Base-by-base conservation (phyloP, 2,888 invertebrate species). In the Pseudococcus longispinus region DNA sequence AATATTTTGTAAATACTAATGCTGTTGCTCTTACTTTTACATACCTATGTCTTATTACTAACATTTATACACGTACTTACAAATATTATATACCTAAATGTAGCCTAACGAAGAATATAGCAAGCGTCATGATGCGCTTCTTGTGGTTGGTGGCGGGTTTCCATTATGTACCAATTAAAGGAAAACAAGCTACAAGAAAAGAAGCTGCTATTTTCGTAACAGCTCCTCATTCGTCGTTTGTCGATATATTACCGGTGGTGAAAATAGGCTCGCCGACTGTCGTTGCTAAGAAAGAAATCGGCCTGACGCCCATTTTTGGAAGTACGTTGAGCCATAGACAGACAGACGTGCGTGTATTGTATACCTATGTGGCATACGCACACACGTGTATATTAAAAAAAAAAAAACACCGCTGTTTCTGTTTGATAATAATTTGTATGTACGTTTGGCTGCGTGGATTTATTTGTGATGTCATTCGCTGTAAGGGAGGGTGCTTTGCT, bases 181-280 rank as follows among this genome's bases (percentile, higher is more conserved):
- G 98, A 85, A 92, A 92, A 88, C 91, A 91, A 89, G 94, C 93
- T 26, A 90, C 92, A 20, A 89, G 92, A 85, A 92, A 92, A 91
- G 95, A 95, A 89, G 97, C 97, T 5, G 96, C 97, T 1, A 94
- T 98, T 89, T 92, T 97, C 88, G 95, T 95, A 87, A 93, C 96
- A 88, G 97, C 97, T 5, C 98, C 98, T 3, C 98, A 98, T 91
- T 97, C 97, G 60, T 94, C 95, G 88, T 97, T 95, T 93, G 95
- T 96, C 91, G 98, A 98, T 91, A 95, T 96, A 88, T 93, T 97
- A 88, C 93, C 95, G 89, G 95, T 96, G 90, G 94, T 96, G 88
- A 93, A 94, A 90, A 93, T 96, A 89, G 95, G 95, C n/a, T 95
- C 96, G 84, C 96, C 96, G 37, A 95, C 96, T 89, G 95, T 97